A percentile compares a stretch with the other conserved stretches of the same genome.
Evolutionary conservation across 2,888 invertebrate genomes (phyloP).

Genomic region (Leptinotarsa haldemani): DNA sequence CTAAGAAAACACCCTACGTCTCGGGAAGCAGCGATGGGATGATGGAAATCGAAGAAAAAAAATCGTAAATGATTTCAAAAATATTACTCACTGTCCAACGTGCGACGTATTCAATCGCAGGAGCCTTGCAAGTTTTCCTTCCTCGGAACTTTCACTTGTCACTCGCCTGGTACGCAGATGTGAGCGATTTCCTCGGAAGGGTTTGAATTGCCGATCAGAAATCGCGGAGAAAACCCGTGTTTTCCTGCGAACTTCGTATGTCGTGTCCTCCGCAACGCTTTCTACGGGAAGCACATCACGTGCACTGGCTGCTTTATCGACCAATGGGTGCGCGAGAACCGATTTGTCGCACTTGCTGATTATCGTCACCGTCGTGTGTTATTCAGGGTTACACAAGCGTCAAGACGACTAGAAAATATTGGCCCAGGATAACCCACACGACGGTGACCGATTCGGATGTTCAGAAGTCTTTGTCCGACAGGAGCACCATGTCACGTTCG

Average conservation of each 20-base stretch:
- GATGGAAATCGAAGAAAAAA: slow-evolving; percentile 3
- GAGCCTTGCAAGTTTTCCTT: slow-evolving; percentile 10
- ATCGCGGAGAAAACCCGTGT: slow-evolving; percentile 12
- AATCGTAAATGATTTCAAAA: slow-evolving; percentile 4
- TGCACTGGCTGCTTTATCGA: slow-evolving; percentile 58
- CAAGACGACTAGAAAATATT: slow-evolving; percentile 28
- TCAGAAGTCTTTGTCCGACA: slow-evolving; percentile 21
- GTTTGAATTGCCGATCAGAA: slow-evolving; percentile 17
- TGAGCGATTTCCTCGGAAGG: slow-evolving; percentile 20
- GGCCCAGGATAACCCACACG: slow-evolving; percentile 36
- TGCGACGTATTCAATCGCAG: slow-evolving; percentile 14
- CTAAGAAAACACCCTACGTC: slow-evolving; percentile 44
- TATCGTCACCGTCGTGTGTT: slow-evolving; percentile 46
- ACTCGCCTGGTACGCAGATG: slow-evolving; percentile 22
- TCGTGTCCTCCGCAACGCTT: slow-evolving; percentile 39
- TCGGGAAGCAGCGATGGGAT: background rate
- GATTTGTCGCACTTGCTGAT: slow-evolving; percentile 42
- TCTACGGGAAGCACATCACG: slow-evolving; percentile 53
- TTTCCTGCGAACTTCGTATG: slow-evolving; percentile 21
- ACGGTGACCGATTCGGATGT: slow-evolving; percentile 37
- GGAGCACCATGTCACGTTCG: slow-evolving; percentile 29
- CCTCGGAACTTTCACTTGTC: slow-evolving; percentile 26
- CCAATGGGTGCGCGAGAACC: slow-evolving; percentile 55
- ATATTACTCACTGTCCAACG: slow-evolving; percentile 30
- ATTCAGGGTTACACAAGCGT: slow-evolving; percentile 41